Evolutionary conservation across 2,797 vertebrate species (phyloP).

Genomic region (Phrynocephalus vlangalii): DNA sequence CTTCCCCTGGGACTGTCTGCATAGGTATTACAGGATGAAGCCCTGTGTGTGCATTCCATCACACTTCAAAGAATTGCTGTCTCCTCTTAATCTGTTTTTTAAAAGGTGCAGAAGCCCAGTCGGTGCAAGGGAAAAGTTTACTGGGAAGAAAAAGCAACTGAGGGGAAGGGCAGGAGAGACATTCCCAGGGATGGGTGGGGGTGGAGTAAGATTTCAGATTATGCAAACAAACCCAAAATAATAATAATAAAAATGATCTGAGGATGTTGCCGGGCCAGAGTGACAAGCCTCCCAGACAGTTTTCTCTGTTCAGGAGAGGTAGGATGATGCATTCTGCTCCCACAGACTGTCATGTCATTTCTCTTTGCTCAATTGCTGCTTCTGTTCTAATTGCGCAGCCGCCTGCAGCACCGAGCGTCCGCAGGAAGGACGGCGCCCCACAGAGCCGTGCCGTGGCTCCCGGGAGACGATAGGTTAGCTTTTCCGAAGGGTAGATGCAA

Average conservation of each 20-base stretch:
- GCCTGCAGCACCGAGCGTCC: conserved; percentile 26
- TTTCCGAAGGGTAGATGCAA: neutral
- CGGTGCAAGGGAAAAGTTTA: neutral
- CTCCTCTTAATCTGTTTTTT: no score
- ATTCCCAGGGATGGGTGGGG: neutral
- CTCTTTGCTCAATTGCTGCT: conserved; percentile 11
- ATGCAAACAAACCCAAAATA: neutral
- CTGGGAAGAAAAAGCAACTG: neutral
- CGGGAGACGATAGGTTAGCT: neutral
- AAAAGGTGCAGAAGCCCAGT: neutral
- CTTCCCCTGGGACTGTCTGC: no score
- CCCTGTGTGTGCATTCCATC: no score
- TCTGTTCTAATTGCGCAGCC: conserved; percentile 1
- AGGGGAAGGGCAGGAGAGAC: neutral
- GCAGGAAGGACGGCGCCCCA: neutral
- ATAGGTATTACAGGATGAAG: no score
- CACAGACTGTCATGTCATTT: conserved; percentile 17
- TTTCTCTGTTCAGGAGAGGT: neutral
- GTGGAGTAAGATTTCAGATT: no score
- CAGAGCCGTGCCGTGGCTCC: rapidly evolving
- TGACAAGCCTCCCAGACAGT: neutral
- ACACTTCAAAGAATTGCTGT: no score
- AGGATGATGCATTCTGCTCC: neutral
- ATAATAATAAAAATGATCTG: neutral
- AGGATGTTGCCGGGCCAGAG: neutral